Evolutionary conservation across 2,113 vertebrate genomes (phyloP), one percentile per base, ranked within the genome.

Genomic region (Muscicapa adusta): DNA sequence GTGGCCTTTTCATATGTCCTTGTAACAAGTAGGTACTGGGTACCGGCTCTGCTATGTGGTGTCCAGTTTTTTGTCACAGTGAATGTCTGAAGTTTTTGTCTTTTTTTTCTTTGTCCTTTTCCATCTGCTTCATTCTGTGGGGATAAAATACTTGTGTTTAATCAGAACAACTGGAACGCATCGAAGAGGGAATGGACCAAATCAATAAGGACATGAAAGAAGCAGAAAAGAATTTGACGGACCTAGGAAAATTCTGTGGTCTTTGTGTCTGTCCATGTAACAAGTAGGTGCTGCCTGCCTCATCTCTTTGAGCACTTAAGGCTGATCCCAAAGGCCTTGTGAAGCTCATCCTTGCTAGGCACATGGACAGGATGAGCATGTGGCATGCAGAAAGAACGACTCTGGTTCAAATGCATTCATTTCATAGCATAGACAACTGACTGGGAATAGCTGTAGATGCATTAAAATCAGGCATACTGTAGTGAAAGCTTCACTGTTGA

Each of bases 21-120:
- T 99, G 99, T 99, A 98, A 99, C 98, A 99, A 99, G 99, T 99
- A 99, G 99, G 99, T 99, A 99, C 98, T 99, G 98, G 98, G 98
- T 98, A 98, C 98, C 98, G 95, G 98, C 98, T 98, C 97, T 98
- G 98, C 98, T 99, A 98, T 98, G 98, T 99, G 98, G 97, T 98
- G 98, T 98, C 98, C 97, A 97, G 98, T 98, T 99, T 98, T 99
- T 99, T 98, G 98, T 99, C 98, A 98, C 97, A 99, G 99, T 99
- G 98, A 99, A 98, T 99, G 99, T 99, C 98, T 99, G 97, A 98
- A 98, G 98, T 98, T 98, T 99, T 98, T 98, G 98, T 99, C 98
- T 99, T 98, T 98, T 98, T 98, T 98, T 98, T 98, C 98, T 99
- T 98, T 99, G 98, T 99, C 98, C 98, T 98, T 98, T 98, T 99